Base-by-base conservation (phyloP, 2,797 vertebrate species). In the Salmo trutta region DNA sequence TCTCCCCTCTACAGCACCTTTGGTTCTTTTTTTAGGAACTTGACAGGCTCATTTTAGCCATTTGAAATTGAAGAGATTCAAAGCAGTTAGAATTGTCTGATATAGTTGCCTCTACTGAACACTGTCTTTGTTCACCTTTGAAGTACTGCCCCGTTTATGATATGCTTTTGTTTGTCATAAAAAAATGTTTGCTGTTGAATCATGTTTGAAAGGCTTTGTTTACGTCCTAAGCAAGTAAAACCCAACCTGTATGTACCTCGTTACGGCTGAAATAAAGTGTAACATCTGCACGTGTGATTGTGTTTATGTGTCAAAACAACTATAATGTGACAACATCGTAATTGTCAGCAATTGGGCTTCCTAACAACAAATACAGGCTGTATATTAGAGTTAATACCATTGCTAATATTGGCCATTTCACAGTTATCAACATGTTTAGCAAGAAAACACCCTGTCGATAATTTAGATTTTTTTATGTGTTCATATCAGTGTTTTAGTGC, bases 331-430 rank as follows among this genome's bases (percentile, higher is more conserved):
- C 86, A 79, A 86, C 82, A 79, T 89, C 87, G 87, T 93, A 92
- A 93, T 94, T 93, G 92, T 92, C 90, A 92, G 86, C 87, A 84
- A 87, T 91, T 92, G 91, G 91, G 81, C 86, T 89, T 88, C 88
- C 85, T 85, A 47, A 87, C 79, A 86, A 85, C 87, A 90, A 90
- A 91, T 90, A 92, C 86, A 86, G 87, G 86, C 89, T 86, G 86
- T 89, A 87, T 90, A 85, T 92, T 88, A 85, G 83, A 78, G 80
- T 90, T 90, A 89, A 91, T 90, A 79, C 83, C 52, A 31, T 80
- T 79, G 87, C 77, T 77, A 88, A 47, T 47, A 47, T 47, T 71
- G 76, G 72, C 79, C 56, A 77, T 84, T 90, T 90, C 88, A 89
- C 85, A 80, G 81, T 89, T 87, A 65, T 69, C 29, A 80, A 85